Percentiles rank a stretch among this genome's conserved stretches.
These are phyloP conservation scores for Oncorhynchus keta DNA, from an alignment of 2,113 vertebrate genomes.

Conservation along the genomic window DNA sequence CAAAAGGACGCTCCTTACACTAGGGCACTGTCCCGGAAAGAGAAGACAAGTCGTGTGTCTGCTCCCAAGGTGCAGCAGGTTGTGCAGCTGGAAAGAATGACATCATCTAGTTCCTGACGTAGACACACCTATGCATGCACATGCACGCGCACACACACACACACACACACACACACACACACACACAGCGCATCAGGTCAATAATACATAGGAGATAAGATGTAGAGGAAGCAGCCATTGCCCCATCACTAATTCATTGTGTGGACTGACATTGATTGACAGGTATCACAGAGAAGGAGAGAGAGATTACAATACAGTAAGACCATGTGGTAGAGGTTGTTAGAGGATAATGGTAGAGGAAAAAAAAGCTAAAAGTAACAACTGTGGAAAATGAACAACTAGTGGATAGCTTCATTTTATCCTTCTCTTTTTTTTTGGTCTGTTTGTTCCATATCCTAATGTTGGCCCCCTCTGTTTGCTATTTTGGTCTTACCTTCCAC, in stretches of 20 bases:
- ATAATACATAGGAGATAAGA: too few relatives aligned
- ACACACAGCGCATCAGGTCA: not conserved
- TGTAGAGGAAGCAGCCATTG: too few relatives aligned
- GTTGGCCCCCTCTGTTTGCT: not conserved
- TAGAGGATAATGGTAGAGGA: too few relatives aligned
- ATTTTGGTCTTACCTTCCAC: not conserved
- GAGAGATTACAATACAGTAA: not conserved
- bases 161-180: not conserved
- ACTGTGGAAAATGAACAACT: too few relatives aligned
- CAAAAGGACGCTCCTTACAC: conserved; percentile 50
- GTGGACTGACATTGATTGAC: not conserved
- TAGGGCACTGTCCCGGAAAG: conserved; percentile 43
- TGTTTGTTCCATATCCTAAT: not conserved
- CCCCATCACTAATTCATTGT: too few relatives aligned
- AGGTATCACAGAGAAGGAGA: not conserved
- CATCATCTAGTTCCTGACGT: conserved; percentile 33
- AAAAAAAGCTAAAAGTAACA: too few relatives aligned
- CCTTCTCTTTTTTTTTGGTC: too few relatives aligned
- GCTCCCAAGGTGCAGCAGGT: conserved; percentile 16
- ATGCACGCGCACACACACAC: rapidly evolving
- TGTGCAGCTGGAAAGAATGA: conserved; percentile 33
- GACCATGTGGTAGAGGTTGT: too few relatives aligned
- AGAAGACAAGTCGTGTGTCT: conserved; percentile 4
- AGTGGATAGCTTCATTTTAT: too few relatives aligned
- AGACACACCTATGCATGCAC: not conserved